Evolutionary conservation across 2,888 invertebrate species (phyloP).

Genomic region (Tinea trinotella): DNA sequence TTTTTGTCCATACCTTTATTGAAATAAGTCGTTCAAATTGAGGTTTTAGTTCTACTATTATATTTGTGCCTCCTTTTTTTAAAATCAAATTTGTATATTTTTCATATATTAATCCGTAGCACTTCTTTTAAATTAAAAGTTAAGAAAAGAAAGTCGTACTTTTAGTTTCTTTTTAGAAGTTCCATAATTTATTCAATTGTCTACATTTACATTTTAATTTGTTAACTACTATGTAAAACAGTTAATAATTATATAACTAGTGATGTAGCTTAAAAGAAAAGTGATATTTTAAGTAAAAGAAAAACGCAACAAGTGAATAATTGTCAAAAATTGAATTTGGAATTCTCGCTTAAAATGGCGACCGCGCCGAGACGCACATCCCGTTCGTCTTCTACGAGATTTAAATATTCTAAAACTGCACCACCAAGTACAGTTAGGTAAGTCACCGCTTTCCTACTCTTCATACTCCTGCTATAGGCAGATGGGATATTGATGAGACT

Average conservation of each 20-base stretch:
- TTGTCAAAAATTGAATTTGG: neutral
- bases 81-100: no score
- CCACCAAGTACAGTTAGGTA: constrained; percentile 58
- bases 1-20: no score
- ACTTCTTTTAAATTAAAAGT: no score
- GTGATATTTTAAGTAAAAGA: neutral
- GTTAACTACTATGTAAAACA: no score
- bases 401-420: constrained; percentile 61
- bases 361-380: constrained; percentile 56
- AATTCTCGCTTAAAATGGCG: constrained; percentile 34
- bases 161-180: neutral
- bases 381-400: constrained; percentile 46
- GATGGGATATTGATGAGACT: no score
- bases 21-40: no score
- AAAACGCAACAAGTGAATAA: neutral
- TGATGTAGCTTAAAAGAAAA: neutral
- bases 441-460: no score
- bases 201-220: no score
- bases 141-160: neutral
- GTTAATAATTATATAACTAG: neutral
- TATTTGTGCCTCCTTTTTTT: no score
- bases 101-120: no score
- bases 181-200: neutral
- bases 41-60: no score
- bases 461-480: no score